Evolutionary conservation across 2,797 vertebrate species (phyloP).

Genomic region (Urophycis tenuis): DNA sequence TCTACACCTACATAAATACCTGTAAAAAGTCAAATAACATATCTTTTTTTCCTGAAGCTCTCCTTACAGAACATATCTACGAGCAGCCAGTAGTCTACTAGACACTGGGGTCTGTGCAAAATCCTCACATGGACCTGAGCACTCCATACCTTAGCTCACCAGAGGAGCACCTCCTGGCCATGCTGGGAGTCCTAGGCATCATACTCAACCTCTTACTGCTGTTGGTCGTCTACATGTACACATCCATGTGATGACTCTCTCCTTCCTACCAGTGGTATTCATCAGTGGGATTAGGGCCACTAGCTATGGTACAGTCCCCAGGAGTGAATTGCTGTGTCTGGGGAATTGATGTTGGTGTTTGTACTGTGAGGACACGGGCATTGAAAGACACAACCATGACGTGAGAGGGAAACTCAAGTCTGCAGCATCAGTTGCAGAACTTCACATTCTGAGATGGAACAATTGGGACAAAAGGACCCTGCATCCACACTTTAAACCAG

Average conservation of each 20-base stretch:
- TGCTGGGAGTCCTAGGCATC: conserved; percentile 62
- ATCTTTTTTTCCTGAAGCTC: neutral
- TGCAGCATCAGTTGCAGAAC: no score
- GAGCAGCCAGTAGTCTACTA: conserved; percentile 8
- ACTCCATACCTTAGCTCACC: conserved; percentile 58
- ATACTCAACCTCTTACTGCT: conserved; percentile 63
- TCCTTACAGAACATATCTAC: neutral
- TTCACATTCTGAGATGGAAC: neutral
- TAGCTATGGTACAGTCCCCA: neutral
- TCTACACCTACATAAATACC: neutral
- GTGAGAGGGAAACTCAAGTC: neutral
- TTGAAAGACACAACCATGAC: neutral
- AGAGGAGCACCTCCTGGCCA: conserved; percentile 66
- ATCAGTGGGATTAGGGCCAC: neutral
- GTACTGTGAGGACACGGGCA: neutral
- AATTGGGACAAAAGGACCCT: neutral
- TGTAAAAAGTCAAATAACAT: neutral
- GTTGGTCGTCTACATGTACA: conserved; percentile 63
- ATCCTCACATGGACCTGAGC: conserved; percentile 54
- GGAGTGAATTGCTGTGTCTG: neutral
- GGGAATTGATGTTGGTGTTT: neutral
- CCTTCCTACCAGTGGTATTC: neutral
- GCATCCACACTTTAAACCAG: conserved; percentile 5
- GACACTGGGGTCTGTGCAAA: conserved; percentile 8
- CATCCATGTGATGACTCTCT: conserved; percentile 44